Base-by-base conservation (phyloP, 2,888 invertebrate genomes). In the Pseudococcus jackbeardsleyi region DNA sequence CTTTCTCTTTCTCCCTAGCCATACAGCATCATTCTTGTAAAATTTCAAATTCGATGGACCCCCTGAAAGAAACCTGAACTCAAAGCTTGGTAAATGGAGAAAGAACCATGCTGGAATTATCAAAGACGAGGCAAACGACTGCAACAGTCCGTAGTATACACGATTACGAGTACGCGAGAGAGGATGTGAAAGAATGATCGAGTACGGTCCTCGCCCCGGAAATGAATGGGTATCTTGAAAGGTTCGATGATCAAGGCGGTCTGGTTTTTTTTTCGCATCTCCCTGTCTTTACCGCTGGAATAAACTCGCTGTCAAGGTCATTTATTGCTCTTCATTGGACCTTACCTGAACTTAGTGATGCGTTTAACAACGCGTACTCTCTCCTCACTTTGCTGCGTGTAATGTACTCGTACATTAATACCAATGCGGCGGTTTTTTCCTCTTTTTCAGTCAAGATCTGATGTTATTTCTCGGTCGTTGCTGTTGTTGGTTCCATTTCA, bases 171-270 rank as follows among this genome's bases (percentile, higher is more conserved):
- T 22, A n/a, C 19, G 72, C 72, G 33, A 59, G 86, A 86, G 54
- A 86, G 86, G 86, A 86, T 86, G n/a, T 86, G 86, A 86, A 86
- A 48, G 42, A 86, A 86, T 86, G 48, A 86, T 86, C 86, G 86
- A 86, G 68, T 86, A 72, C 77, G 86, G 86, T 86, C 68, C 68
- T 86, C 86, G 86, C 86, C 86, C 86, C 86, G 86, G 86, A 86
- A 86, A 86, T 86, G 68, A 86, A 86, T 86, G 72, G 86, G 64
- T 86, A 64, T 86, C 68, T 82, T 82, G 79, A 68, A 48, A 86
- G 86, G 86, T 86, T 68, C 68, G 86, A 72, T 64, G 86, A 86
- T 86, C 86, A 86, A 86, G 86, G 86, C 86, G 86, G 86, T 86
- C 86, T 86, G 86, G 72, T 86, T 86, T 85, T 84, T 84, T 85